phyloP scores from a whole-genome alignment of 2,797 vertebrate species.

The Chloroceryle inda region DNA sequence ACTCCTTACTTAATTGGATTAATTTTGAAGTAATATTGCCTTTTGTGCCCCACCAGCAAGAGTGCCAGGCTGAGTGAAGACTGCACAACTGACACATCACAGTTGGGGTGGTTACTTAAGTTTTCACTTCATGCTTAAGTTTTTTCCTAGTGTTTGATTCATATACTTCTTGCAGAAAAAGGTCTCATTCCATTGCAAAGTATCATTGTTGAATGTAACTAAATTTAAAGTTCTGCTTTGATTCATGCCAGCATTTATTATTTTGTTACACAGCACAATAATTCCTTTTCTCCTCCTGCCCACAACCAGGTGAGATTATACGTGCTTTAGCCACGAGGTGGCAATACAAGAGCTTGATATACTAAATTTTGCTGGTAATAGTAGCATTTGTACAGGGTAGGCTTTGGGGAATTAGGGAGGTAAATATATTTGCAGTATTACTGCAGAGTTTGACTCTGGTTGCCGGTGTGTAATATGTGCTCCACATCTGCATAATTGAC shows the following conservation, averaged over 20 bases:
- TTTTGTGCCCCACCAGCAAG: not conserved
- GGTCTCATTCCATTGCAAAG: not conserved
- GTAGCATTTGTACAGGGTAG: rapidly evolving
- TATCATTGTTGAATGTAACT: not conserved
- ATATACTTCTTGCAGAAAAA: not conserved
- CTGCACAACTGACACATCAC: too few relatives aligned
- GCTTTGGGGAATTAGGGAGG: not conserved
- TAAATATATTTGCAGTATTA: not conserved
- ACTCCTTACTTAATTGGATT: not conserved
- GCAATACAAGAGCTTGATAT: not conserved
- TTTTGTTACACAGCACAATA: rapidly evolving
- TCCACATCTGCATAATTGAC: not conserved
- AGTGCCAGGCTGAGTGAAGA: not conserved
- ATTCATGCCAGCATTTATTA: not conserved
- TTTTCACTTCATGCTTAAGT: not conserved
- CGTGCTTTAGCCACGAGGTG: not conserved
- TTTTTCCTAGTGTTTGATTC: not conserved
- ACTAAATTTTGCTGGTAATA: rapidly evolving
- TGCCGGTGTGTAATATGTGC: not conserved
- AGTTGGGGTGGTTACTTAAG: not conserved
- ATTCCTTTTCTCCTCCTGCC: rapidly evolving
- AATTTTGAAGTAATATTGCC: not conserved
- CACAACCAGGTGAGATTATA: not conserved
- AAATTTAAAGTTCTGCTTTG: not conserved
- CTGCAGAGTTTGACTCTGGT: not conserved